Percentiles rank a stretch among this genome's conserved stretches.
Evolutionary conservation across 1,140 invertebrate species (phyloP).

Genomic region (Drosophila oshimai): DNA sequence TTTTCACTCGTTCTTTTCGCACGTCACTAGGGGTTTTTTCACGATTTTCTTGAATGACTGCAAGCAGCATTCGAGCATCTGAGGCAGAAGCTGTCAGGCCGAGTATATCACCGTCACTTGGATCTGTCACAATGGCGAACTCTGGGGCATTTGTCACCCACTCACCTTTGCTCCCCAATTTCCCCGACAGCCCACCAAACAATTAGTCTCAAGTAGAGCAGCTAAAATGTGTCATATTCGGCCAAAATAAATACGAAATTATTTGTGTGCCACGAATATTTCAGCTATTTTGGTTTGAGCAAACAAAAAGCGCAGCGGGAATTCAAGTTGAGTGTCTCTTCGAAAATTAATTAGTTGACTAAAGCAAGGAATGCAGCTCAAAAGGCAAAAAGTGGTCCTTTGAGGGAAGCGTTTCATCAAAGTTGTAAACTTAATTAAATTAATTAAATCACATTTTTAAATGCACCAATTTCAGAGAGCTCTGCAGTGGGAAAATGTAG

Average conservation of each 20-base stretch:
- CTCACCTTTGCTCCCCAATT: conserved; percentile 28
- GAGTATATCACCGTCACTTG: conserved; percentile 31
- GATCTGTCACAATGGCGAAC: conserved; percentile 30
- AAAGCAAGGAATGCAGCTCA: neutral
- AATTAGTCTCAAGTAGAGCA: conserved; percentile 63
- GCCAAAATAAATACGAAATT: conserved; percentile 41
- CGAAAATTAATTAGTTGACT: conserved; percentile 15
- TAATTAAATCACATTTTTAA: conserved; percentile 50
- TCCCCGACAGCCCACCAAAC: conserved; percentile 19
- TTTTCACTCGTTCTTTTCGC: neutral
- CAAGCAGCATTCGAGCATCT: conserved; percentile 8
- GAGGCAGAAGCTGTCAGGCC: conserved; percentile 33
- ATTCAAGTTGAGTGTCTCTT: neutral
- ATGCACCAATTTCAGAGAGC: conserved; percentile 21
- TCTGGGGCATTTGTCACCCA: conserved; percentile 45
- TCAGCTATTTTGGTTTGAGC: conserved; percentile 16
- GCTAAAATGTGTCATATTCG: conserved; percentile 49
- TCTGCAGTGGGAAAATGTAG: neutral
- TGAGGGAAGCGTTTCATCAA: conserved; percentile 22
- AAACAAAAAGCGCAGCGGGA: conserved; percentile 11
- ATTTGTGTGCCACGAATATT: conserved; percentile 15
- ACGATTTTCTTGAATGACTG: conserved; percentile 18
- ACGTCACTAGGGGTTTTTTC: conserved; percentile 3
- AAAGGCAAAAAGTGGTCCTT: neutral
- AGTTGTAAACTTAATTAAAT: conserved; percentile 47